Evolutionary conservation across 2,888 invertebrate genomes (phyloP), one percentile per base, ranked within the genome.

Genomic region (Osedax fenrisi): DNA sequence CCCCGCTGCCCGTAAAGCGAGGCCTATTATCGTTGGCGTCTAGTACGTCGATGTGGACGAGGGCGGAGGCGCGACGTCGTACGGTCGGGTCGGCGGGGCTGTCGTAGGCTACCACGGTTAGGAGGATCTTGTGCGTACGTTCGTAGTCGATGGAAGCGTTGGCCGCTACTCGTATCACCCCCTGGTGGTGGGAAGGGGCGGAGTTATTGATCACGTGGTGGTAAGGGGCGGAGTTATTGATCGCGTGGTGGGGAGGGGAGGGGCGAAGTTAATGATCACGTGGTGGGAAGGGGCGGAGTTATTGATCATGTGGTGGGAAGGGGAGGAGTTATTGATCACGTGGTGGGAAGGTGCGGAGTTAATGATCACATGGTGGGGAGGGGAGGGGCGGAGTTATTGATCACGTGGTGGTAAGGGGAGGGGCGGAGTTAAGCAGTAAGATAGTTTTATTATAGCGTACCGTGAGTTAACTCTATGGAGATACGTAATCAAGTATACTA

Each of bases 91-190:
- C 73, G 26, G 90, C 89, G 0, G 91, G 92, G 76, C 89, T 89
- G 81, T 94, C 94, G 69, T 87, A 89, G 0, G 93, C 94, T 77
- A 90, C 88, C 0, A 91, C 92, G 74, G 90, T 89, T 68, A 94
- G 86, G 25, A 88, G 89, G 21, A 92, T 87, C 76, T 90, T 89
- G 1, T 88, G 87, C 0, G 88, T 87, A 2, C 86, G 84, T 82
- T 94, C 94, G 10, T 92, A 87, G 83, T 95, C 94, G 62, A 95
- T 87, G 69, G 88, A 87, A 0, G 88, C 88, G 0, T 89, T 88
- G 75, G 89, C 87, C 0, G 89, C 89, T 0, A 94, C 91, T 5
- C 88, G 88, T 56, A 95, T 89, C 76, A 89, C 88, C 0, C 94
- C 94, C 67, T 84, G 78, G 41, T 66, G 22, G 41, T 2, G 27